Evolutionary conservation across 2,888 invertebrate species (phyloP), one percentile per base, ranked within the genome.

Genomic region (Mactromeris polynyma): DNA sequence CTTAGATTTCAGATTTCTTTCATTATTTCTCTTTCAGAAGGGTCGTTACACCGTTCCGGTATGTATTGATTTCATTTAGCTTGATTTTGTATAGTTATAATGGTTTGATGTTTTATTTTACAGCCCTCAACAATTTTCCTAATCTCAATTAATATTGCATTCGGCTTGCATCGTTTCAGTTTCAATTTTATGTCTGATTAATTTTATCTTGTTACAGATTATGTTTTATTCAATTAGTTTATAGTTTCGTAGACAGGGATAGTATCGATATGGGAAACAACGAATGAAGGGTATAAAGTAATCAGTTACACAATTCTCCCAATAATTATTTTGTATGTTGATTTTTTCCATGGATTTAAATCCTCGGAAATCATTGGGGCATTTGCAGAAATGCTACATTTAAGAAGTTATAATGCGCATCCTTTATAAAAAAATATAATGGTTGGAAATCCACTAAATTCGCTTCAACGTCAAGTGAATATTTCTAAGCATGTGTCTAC

Each of bases 11-110:
- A 40, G 26, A 46, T 42, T 19, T n/a, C 26, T 54, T 26, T 3
- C 17, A 9, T 54, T 81, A 9, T 58, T 81, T 54, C 40, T 54
- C 2, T 81, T 81, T 81, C 54, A 81, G 81, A 81, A 31, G 42
- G 58, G 1, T 33, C 81, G 9, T 33, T 31, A 21, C 33, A 26
- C n/a, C 81, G 58, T 11, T 38, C 81, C 19, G 81, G 81, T 81
- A 81, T n/a, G 81, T 73, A 33, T 73, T 73, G 7, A 14, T 73
- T 73, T 73, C 73, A 36, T 46, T 46, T 17, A 42, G 38, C 31
- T 31, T 26, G 26, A 21, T 40, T 36, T 19, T 9, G 80, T 73
- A 73, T 73, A 73, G 33, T 73, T 36, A 14, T 6, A 4, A 11
- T 33, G 33, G 17, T 26, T 36, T 73, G 14, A 26, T 73, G 73